These are phyloP conservation scores for Galeopterus variegatus DNA, from an alignment of 2,113 vertebrate genomes.

Conservation along the genomic window DNA sequence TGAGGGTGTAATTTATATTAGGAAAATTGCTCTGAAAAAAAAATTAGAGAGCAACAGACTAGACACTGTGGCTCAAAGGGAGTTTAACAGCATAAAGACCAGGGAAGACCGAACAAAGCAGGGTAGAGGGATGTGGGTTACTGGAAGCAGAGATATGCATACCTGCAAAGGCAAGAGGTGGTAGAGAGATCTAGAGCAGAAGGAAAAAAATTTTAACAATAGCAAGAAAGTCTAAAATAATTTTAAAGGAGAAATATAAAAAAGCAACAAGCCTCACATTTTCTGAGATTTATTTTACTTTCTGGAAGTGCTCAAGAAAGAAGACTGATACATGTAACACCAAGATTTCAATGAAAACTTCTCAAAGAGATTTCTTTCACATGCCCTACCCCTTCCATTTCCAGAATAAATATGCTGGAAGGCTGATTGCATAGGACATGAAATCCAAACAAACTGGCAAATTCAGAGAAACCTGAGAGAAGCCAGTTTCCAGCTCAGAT, in stretches of 20 bases:
- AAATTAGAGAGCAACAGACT: conserved; percentile 11
- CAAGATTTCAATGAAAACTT: conserved; percentile 24
- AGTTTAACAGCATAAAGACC: conserved; percentile 30
- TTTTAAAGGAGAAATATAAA: background rate
- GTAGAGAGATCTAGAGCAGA: background rate
- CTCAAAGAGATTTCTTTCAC: conserved; percentile 15
- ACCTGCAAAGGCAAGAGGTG: rapidly evolving
- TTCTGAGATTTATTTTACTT: conserved; percentile 41
- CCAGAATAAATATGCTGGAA: conserved; percentile 56
- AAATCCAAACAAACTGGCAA: conserved; percentile 53
- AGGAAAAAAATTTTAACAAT: background rate
- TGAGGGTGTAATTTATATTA: conserved; percentile 78
- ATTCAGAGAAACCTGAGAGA: background rate
- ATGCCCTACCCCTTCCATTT: background rate
- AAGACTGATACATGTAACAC: background rate
- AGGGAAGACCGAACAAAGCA: background rate
- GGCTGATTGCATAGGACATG: background rate
- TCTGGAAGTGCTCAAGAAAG: conserved; percentile 28
- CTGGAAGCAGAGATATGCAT: background rate
- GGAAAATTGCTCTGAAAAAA: conserved; percentile 73
- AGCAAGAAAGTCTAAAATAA: background rate
- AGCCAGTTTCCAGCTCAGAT: background rate
- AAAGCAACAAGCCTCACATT: background rate
- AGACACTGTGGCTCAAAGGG: conserved; percentile 20
- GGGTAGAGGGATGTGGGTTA: background rate